Percentiles rank a stretch among this genome's conserved stretches.
Conservation (phyloP, 2,113 vertebrate genomes). For the Macaca mulatta region DNA sequence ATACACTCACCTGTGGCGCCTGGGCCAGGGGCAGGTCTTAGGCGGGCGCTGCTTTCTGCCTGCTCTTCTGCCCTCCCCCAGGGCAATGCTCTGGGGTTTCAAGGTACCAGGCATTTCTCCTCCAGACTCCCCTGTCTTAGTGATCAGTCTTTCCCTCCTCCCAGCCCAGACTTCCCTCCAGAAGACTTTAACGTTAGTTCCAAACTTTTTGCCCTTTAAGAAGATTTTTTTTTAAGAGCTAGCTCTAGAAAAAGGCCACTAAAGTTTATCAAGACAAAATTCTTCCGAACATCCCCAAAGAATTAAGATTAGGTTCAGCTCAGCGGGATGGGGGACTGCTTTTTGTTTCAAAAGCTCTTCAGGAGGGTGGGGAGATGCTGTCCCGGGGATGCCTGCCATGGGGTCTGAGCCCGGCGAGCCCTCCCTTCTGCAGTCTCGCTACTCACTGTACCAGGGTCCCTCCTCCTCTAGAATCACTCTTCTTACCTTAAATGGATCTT, state of each 20-base stretch:
- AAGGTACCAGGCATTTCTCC: not conserved
- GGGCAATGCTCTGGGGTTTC: not conserved
- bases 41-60: not conserved
- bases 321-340: not conserved
- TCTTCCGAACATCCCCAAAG: not conserved
- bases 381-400: no score
- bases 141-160: not conserved
- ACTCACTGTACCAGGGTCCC: not conserved
- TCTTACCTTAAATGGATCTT: not conserved
- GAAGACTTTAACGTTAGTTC: not conserved
- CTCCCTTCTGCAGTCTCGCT: no score
- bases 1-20: not conserved
- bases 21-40: not conserved
- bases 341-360: not conserved
- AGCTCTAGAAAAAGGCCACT: not conserved
- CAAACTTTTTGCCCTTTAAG: constrained; percentile 5
- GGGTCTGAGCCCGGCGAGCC: no score
- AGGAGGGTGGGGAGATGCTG: not conserved
- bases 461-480: not conserved
- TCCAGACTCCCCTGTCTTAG: not conserved
- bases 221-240: not conserved
- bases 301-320: not conserved
- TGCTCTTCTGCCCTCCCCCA: no score
- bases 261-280: not conserved
- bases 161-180: not conserved